Evolutionary conservation across 2,797 vertebrate genomes (phyloP).

Genomic region (Benthosema pterotum): DNA sequence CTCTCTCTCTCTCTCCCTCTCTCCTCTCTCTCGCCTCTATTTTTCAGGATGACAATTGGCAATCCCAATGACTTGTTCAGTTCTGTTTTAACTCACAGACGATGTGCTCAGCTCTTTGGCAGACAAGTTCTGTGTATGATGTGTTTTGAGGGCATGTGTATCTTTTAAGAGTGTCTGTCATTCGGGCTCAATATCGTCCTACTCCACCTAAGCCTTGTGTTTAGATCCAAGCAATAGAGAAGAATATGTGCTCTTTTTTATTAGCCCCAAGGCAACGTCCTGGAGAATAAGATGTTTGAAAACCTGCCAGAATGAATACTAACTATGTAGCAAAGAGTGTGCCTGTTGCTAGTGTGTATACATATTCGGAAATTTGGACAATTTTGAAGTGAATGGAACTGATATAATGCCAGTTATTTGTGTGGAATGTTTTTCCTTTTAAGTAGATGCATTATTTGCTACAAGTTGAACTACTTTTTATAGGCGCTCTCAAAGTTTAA

Average conservation of each 20-base stretch:
- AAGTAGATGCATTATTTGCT: too few species aligned
- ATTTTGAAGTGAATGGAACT: slow-evolving; percentile 6
- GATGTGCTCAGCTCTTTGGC: slow-evolving; percentile 79
- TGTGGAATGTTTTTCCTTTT: too few species aligned
- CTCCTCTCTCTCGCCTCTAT: slow-evolving; percentile 47
- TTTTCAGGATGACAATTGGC: slow-evolving; percentile 68
- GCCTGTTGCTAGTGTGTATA: slow-evolving; percentile 18
- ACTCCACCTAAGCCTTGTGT: slow-evolving; percentile 42
- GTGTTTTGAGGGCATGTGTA: slow-evolving; percentile 44
- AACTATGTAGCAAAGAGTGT: slow-evolving; percentile 11
- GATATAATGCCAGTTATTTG: not conserved
- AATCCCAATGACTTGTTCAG: slow-evolving; percentile 67
- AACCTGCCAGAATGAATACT: slow-evolving; percentile 37
- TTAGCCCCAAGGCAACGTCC: slow-evolving; percentile 34
- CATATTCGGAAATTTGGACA: not conserved
- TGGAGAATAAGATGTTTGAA: slow-evolving; percentile 52
- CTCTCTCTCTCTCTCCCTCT: slow-evolving; percentile 30
- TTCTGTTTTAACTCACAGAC: slow-evolving; percentile 82
- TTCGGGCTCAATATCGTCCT: slow-evolving; percentile 39
- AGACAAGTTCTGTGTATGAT: slow-evolving; percentile 50
- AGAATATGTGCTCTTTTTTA: slow-evolving; percentile 25
- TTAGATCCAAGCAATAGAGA: slow-evolving; percentile 48
- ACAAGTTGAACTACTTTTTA: too few species aligned
- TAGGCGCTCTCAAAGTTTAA: not conserved
- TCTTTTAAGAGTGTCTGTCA: slow-evolving; percentile 37